A percentile compares a stretch with the other conserved stretches of the same genome.
phyloP scores from a whole-genome alignment of 2,888 invertebrate species.

The Phasia obesa region DNA sequence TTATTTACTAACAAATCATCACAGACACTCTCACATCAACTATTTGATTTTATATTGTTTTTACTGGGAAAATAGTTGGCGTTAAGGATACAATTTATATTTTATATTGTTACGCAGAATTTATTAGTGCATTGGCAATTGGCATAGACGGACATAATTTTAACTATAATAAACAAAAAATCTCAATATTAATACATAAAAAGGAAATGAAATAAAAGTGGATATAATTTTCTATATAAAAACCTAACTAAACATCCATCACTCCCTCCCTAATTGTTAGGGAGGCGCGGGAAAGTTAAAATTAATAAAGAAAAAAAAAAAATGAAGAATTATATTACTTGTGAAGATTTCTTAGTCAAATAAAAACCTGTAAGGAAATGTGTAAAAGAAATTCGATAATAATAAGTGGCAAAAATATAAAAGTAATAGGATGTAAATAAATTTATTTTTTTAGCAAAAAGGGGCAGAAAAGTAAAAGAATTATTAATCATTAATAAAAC shows the following conservation, averaged over 20 bases:
- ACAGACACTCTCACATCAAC: constrained; percentile 61
- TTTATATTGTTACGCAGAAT: constrained; percentile 67
- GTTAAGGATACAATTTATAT: constrained; percentile 69
- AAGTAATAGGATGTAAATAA: neutral
- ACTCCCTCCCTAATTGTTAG: constrained; percentile 31
- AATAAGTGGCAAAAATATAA: neutral
- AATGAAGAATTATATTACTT: neutral
- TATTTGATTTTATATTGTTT: constrained; percentile 26
- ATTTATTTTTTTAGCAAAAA: neutral
- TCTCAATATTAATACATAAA: neutral
- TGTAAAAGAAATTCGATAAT: neutral
- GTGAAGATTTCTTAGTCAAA: neutral
- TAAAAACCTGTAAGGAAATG: neutral
- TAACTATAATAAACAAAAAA: constrained; percentile 50
- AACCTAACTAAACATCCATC: constrained; percentile 14
- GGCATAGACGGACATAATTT: constrained; percentile 59
- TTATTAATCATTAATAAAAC: neutral
- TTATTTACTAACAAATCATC: constrained; percentile 69
- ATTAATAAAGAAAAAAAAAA: neutral
- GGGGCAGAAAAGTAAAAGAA: neutral
- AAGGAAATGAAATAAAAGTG: constrained; percentile 24
- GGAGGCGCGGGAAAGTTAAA: constrained; percentile 56
- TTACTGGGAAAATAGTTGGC: constrained; percentile 35
- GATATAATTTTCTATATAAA: constrained; percentile 12
- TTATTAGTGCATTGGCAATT: constrained; percentile 71